Percentiles rank a stretch among this genome's conserved stretches.
phyloP scores from a whole-genome alignment of 2,888 invertebrate species.

The Latrodectus hesperus region DNA sequence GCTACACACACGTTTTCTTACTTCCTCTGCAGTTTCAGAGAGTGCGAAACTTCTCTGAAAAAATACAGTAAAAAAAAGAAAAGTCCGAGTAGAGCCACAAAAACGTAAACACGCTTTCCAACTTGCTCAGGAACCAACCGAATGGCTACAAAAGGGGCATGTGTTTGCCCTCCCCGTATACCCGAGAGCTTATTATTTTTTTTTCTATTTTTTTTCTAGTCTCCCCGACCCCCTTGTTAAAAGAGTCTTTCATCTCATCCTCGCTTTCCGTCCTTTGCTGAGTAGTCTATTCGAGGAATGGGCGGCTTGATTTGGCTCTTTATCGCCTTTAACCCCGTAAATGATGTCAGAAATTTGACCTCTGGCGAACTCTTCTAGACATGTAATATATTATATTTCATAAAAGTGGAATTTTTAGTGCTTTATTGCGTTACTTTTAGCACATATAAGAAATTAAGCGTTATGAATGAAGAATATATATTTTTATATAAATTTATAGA shows the following conservation, averaged over 20 bases:
- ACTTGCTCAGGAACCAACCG: conserved; percentile 16
- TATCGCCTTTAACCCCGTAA: conserved; percentile 34
- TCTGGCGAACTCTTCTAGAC: neutral
- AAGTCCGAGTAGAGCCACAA: conserved; percentile 19
- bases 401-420: too few relatives aligned
- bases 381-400: too few relatives aligned
- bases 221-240: conserved; percentile 53
- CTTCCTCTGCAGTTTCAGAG: neutral
- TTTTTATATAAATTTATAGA: too few relatives aligned
- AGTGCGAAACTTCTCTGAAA: neutral
- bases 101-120: conserved; percentile 42
- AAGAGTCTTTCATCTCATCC: conserved; percentile 55
- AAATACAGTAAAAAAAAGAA: neutral
- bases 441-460: too few relatives aligned
- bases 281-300: neutral
- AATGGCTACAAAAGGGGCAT: conserved; percentile 42
- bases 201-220: conserved; percentile 22
- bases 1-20: conserved; percentile 3
- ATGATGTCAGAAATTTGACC: conserved; percentile 3
- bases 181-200: conserved; percentile 43
- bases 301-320: conserved; percentile 30
- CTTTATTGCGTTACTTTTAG: too few relatives aligned
- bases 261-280: neutral
- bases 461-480: too few relatives aligned
- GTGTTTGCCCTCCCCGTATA: conserved; percentile 23